These are phyloP conservation scores for Mycetomoellerius zeteki DNA, from an alignment of 1,140 invertebrate genomes.

Conservation along the genomic window DNA sequence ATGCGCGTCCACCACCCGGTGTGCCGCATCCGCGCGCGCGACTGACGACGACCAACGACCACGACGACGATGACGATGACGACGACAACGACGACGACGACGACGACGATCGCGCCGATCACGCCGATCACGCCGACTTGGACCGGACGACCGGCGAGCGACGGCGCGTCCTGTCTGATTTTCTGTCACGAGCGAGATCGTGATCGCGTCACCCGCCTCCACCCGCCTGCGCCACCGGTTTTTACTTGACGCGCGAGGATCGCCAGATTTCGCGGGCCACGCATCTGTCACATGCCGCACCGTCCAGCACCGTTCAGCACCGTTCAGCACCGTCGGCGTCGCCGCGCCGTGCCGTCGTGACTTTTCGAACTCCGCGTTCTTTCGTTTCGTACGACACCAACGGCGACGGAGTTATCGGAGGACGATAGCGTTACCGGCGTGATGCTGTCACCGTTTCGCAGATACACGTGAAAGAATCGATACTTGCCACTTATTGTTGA, in stretches of 20 bases:
- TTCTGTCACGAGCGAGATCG: neutral
- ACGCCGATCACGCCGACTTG: no score
- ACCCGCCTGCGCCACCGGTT: neutral
- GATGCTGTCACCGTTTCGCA: no score
- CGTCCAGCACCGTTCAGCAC: no score
- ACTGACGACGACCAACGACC: neutral
- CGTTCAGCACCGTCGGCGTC: no score
- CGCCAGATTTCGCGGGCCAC: constrained; percentile 34
- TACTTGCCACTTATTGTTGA: neutral
- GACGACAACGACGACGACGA: no score
- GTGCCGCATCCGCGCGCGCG: neutral
- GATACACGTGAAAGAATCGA: constrained; percentile 18
- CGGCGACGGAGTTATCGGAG: constrained; percentile 39
- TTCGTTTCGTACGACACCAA: neutral
- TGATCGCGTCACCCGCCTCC: neutral
- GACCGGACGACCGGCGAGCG: neutral
- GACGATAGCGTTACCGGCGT: constrained; percentile 5
- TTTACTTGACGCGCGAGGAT: neutral
- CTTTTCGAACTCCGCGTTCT: neutral
- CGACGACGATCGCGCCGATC: no score
- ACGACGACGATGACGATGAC: neutral
- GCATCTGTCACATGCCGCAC: constrained; percentile 63
- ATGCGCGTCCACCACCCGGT: constrained; percentile 74
- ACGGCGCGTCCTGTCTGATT: neutral
- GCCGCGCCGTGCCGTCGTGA: neutral